Evolutionary conservation across 2,797 vertebrate genomes (phyloP).

Genomic region (Callimico goeldii): DNA sequence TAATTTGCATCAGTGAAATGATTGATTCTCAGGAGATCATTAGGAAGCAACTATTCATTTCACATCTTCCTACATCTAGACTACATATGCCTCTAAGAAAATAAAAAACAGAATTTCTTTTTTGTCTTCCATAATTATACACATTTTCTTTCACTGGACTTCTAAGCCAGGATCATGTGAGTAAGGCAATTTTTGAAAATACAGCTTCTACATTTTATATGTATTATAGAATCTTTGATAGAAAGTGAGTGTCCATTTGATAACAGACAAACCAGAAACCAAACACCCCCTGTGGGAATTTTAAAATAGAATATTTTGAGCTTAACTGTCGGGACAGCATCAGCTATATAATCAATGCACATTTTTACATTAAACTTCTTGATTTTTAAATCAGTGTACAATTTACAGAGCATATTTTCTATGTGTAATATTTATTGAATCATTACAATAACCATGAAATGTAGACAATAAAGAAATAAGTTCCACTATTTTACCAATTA

Average conservation of each 20-base stretch:
- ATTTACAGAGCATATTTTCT: neutral
- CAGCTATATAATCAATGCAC: neutral
- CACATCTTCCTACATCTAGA: neutral
- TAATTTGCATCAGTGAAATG: neutral
- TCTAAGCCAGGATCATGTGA: neutral
- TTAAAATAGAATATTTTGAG: neutral
- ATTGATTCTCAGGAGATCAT: neutral
- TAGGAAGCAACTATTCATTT: neutral
- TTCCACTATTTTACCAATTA: neutral
- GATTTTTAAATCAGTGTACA: neutral
- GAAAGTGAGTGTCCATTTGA: neutral
- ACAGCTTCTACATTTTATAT: neutral
- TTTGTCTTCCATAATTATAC: neutral
- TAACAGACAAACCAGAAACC: neutral
- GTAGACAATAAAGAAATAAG: neutral
- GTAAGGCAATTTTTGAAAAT: neutral
- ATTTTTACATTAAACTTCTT: neutral
- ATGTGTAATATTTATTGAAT: neutral
- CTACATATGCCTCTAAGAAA: neutral
- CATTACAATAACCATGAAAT: neutral
- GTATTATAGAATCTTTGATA: neutral
- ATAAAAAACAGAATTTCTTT: neutral
- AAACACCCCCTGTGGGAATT: neutral
- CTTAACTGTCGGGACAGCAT: neutral
- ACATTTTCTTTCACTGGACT: neutral